phyloP scores from a whole-genome alignment of 2,113 vertebrate species.

The Epinephelus moara region DNA sequence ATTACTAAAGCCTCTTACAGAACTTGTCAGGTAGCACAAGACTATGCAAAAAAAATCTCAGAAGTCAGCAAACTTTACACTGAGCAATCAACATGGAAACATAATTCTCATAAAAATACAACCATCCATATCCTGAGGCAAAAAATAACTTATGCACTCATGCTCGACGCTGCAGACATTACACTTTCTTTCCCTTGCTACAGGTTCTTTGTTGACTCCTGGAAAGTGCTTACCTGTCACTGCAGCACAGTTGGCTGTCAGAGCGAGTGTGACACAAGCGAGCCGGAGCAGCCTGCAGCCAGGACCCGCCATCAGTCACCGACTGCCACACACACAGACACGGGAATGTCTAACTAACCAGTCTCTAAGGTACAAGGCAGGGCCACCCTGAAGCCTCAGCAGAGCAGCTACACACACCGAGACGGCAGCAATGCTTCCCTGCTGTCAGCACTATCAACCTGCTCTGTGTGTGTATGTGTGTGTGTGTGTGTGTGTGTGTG shows the following conservation, averaged over 20 bases:
- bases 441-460: constrained; percentile 80
- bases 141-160: constrained; percentile 66
- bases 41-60: constrained; percentile 55
- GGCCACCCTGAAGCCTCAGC: constrained; percentile 74
- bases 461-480: constrained; percentile 33
- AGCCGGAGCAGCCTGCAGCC: constrained; percentile 75
- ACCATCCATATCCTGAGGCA: constrained; percentile 68
- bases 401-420: constrained; percentile 41
- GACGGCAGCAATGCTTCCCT: constrained; percentile 70
- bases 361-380: constrained; percentile 75
- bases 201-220: constrained; percentile 75
- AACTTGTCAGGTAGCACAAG: constrained; percentile 57
- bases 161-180: constrained; percentile 56
- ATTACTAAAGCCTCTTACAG: constrained; percentile 30
- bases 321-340: constrained; percentile 68
- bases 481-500: constrained; percentile 32
- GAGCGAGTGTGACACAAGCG: constrained; percentile 71
- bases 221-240: constrained; percentile 82
- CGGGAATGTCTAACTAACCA: constrained; percentile 76
- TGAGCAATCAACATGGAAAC: constrained; percentile 72
- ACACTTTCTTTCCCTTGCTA: constrained; percentile 48
- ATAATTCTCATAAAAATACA: constrained; percentile 70
- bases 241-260: constrained; percentile 74
- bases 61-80: constrained; percentile 73
- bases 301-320: constrained; percentile 77